phyloP scores from a whole-genome alignment of 2,113 vertebrate species.

The Corydoras sp. region DNA sequence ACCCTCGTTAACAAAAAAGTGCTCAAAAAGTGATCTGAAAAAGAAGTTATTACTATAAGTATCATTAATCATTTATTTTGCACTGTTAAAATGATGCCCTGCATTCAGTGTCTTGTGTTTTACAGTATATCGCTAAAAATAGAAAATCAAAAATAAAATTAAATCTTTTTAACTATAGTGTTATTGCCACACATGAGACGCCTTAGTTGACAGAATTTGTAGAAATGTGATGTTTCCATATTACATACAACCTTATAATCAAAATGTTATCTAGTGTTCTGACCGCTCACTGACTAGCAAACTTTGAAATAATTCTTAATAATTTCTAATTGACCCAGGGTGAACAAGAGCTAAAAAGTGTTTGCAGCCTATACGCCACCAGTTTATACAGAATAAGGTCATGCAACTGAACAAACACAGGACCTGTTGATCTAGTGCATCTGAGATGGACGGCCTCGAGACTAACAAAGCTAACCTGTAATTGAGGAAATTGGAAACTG shows the following conservation, averaged over 20 bases:
- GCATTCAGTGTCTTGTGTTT: neutral
- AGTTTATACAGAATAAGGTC: slow-evolving; percentile 67
- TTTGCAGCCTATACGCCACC: slow-evolving; percentile 65
- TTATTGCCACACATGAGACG: neutral
- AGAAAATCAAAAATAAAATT: slow-evolving; percentile 8
- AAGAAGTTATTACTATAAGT: slow-evolving; percentile 1
- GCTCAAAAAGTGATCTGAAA: slow-evolving; percentile 4
- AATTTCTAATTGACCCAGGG: slow-evolving; percentile 58
- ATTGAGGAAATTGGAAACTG: slow-evolving; percentile 60
- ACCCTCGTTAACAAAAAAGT: slow-evolving; percentile 44
- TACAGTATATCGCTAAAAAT: neutral
- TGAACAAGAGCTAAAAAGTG: slow-evolving; percentile 67
- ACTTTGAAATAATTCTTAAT: slow-evolving; percentile 65
- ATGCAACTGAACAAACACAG: slow-evolving; percentile 82
- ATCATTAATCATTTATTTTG: slow-evolving; percentile 3
- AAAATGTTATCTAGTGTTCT: slow-evolving; percentile 11
- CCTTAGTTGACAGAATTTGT: neutral
- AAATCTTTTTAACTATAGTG: neutral
- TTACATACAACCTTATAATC: slow-evolving; percentile 8
- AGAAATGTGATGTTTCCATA: neutral
- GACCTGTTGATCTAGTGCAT: slow-evolving; percentile 53
- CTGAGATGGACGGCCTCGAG: slow-evolving; percentile 21
- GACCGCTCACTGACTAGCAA: slow-evolving; percentile 15
- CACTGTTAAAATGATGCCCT: slow-evolving; percentile 6
- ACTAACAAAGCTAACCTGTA: slow-evolving; percentile 27